phyloP scores from a whole-genome alignment of 2,113 vertebrate species.

The Thymallus thymallus region DNA sequence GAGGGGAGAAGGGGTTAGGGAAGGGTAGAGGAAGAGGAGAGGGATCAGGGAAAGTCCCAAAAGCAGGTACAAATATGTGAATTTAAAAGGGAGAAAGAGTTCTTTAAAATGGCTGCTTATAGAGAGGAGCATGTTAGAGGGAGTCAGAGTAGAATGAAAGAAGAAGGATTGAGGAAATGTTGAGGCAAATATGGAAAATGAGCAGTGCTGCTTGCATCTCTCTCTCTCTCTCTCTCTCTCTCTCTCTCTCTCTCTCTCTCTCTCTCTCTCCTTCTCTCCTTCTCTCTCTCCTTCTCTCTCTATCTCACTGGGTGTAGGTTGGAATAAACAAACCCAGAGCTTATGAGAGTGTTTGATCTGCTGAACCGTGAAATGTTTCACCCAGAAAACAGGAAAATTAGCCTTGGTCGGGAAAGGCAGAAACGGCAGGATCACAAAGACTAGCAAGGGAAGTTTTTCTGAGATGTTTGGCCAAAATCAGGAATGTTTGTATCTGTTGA shows the following conservation, averaged over 20 bases:
- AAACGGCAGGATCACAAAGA: no score
- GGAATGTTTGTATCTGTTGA: no score
- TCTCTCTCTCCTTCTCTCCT: not conserved
- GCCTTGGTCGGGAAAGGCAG: no score
- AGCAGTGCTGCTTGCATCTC: not conserved
- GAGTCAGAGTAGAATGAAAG: no score
- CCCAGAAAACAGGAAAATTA: no score
- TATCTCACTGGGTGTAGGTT: slow-evolving; percentile 57
- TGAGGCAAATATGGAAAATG: not conserved
- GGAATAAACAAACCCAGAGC: slow-evolving; percentile 73
- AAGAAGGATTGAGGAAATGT: not conserved
- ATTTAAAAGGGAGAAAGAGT: not conserved
- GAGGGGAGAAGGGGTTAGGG: no score
- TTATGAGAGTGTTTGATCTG: slow-evolving; percentile 70
- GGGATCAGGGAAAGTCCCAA: not conserved
- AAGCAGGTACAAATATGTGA: not conserved
- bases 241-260: not conserved
- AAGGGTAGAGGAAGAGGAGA: no score
- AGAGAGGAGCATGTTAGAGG: not conserved
- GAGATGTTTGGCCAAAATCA: no score
- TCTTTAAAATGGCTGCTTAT: not conserved
- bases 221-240: not conserved
- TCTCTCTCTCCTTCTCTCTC: not conserved
- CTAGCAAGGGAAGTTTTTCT: no score
- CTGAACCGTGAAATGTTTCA: slow-evolving; percentile 49